A percentile compares a stretch with the other conserved stretches of the same genome.
Evolutionary conservation across 2,888 invertebrate genomes (phyloP).

Genomic region (Sinodicranocentrus sp.): DNA sequence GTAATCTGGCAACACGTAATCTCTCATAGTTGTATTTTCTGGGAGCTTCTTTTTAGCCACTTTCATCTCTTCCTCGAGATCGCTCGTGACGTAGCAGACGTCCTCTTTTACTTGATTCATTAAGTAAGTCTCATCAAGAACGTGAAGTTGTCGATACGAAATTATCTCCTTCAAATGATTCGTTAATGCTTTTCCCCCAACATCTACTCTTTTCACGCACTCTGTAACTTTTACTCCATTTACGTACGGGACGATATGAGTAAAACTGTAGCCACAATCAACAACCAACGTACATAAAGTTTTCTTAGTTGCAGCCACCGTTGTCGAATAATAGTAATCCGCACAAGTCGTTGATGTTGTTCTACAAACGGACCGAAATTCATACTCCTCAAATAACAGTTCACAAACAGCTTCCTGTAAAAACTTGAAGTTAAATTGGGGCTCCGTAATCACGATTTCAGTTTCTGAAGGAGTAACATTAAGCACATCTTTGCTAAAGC

Average conservation of each 20-base stretch:
- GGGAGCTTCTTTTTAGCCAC: conserved; percentile 82
- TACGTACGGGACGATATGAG: conserved; percentile 95
- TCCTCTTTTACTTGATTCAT: conserved; percentile 99
- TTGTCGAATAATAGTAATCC: no score
- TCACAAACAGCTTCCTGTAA: conserved; percentile 97
- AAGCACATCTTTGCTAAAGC: conserved; percentile 91
- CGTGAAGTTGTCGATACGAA: conserved; percentile 96
- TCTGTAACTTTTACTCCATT: conserved; percentile 85
- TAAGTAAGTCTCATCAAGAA: conserved; percentile 99
- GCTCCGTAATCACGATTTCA: conserved; percentile 94
- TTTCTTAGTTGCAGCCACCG: no score
- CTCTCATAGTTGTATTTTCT: conserved; percentile 86
- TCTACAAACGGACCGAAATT: no score
- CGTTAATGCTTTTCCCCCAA: conserved; percentile 97
- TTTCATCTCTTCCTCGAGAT: conserved; percentile 90
- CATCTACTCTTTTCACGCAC: conserved; percentile 90
- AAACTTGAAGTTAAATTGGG: conserved; percentile 93
- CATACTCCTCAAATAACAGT: no score
- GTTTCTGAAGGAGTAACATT: conserved; percentile 88
- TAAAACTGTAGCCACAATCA: no score
- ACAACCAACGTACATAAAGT: no score
- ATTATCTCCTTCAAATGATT: conserved; percentile 98
- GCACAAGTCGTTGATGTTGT: no score
- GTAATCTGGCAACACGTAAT: conserved; percentile 98
- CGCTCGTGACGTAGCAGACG: conserved; percentile 92